Conservation (phyloP, 2,797 vertebrate genomes). For the Falco cherrug region DNA sequence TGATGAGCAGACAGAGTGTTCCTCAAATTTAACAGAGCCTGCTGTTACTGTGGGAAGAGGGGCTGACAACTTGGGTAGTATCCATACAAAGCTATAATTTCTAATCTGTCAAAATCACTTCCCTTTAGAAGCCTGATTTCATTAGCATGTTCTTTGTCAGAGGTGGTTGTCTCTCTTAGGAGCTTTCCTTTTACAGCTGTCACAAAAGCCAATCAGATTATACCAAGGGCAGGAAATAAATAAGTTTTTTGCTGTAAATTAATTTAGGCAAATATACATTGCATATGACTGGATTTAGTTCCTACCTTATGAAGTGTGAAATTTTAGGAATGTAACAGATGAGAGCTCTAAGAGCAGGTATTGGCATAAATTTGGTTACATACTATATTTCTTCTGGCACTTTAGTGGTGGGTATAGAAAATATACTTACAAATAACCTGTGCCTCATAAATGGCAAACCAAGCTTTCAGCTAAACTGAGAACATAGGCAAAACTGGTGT, state of each 20-base stretch:
- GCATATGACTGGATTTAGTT: conserved; percentile 14
- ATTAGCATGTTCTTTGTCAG: conserved; percentile 71
- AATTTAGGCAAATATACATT: conserved; percentile 60
- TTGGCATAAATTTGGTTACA: neutral
- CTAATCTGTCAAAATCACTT: conserved; percentile 78
- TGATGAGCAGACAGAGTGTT: conserved; percentile 65
- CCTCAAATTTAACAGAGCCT: conserved; percentile 72
- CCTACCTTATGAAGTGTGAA: neutral
- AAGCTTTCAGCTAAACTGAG: neutral
- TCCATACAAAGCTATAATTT: conserved; percentile 74
- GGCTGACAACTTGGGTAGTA: conserved; percentile 73
- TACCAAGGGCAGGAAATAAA: conserved; percentile 69
- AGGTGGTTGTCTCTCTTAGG: conserved; percentile 69
- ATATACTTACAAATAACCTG: neutral
- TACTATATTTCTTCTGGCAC: neutral
- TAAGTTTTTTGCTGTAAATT: conserved; percentile 57
- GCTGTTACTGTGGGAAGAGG: conserved; percentile 70
- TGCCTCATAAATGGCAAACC: neutral
- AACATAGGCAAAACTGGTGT: neutral
- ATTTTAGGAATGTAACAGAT: conserved; percentile 34
- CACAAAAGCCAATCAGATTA: conserved; percentile 72
- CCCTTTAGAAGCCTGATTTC: conserved; percentile 73
- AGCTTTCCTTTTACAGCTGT: conserved; percentile 65
- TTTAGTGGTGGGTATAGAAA: neutral
- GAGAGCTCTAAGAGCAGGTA: conserved; percentile 17